phyloP scores from a whole-genome alignment of 2,888 invertebrate species.

The Nysson spinosus region DNA sequence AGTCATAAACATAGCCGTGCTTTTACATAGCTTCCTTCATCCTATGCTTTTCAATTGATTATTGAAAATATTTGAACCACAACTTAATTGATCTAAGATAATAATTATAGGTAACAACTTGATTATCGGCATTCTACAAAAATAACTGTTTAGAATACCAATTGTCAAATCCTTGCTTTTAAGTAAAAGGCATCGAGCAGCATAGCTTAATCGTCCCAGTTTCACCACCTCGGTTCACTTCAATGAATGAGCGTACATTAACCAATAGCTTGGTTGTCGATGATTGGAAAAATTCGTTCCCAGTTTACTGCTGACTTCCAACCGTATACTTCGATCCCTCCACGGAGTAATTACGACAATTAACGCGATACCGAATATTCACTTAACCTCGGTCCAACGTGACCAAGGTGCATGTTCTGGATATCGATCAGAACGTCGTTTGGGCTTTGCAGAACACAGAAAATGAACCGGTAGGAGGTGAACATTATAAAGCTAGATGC shows the following conservation, averaged over 20 bases:
- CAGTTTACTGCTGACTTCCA: slow-evolving; percentile 21
- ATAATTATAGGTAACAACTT: background rate
- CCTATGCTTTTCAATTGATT: too few relatives aligned
- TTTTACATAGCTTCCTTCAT: too few relatives aligned
- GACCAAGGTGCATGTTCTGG: slow-evolving; percentile 5
- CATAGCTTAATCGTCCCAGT: slow-evolving; percentile 44
- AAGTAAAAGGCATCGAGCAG: slow-evolving; percentile 45
- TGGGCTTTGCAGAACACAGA: slow-evolving; percentile 20
- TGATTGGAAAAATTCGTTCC: slow-evolving; percentile 47
- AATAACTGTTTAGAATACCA: too few relatives aligned
- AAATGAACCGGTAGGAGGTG: background rate
- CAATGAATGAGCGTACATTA: slow-evolving; percentile 36
- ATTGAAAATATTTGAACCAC: too few relatives aligned
- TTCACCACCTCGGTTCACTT: slow-evolving; percentile 24
- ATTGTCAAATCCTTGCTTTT: slow-evolving; percentile 15
- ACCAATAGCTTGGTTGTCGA: slow-evolving; percentile 39
- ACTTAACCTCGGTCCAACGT: slow-evolving; percentile 24
- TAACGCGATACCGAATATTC: slow-evolving; percentile 43
- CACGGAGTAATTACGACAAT: slow-evolving; percentile 51
- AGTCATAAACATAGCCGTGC: too few relatives aligned
- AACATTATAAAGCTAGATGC: slow-evolving; percentile 12
- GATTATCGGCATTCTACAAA: too few relatives aligned
- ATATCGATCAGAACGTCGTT: slow-evolving; percentile 29
- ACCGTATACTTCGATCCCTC: slow-evolving; percentile 25
- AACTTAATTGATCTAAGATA: background rate